A percentile compares a stretch with the other conserved stretches of the same genome.
phyloP scores from a whole-genome alignment of 2,797 vertebrate genomes.

The Morelia viridis region DNA sequence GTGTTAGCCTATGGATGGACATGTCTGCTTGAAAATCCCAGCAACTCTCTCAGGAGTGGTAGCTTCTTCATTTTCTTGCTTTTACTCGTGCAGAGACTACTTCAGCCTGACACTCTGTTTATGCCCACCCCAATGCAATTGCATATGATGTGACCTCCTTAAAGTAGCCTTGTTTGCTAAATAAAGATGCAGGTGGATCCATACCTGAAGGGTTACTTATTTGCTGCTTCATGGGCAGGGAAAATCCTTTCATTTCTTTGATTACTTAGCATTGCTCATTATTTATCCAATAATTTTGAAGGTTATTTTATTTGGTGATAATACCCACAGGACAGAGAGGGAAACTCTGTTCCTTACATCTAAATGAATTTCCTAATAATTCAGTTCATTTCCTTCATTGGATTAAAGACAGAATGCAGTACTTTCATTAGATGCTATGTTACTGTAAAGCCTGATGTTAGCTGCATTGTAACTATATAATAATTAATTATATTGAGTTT shows the following conservation, averaged over 20 bases:
- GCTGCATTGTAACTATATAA: background rate
- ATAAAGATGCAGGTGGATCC: background rate
- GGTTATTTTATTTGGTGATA: background rate
- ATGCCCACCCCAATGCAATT: background rate
- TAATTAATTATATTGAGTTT: constrained; percentile 16
- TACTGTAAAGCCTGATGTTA: background rate
- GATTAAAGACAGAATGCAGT: background rate
- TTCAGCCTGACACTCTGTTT: background rate
- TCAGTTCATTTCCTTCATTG: background rate
- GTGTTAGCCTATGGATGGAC: background rate
- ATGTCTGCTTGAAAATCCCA: background rate
- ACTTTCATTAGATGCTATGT: background rate
- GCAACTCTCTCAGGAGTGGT: background rate
- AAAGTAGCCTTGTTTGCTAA: background rate
- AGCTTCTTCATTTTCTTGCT: background rate
- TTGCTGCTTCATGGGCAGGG: background rate
- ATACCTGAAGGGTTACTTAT: background rate
- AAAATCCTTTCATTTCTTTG: background rate
- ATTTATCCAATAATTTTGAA: background rate
- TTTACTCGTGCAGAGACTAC: background rate
- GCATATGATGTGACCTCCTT: background rate
- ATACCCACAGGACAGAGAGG: background rate
- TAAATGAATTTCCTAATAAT: background rate
- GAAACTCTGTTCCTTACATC: background rate
- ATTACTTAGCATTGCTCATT: background rate